Evolutionary conservation across 2,113 vertebrate genomes (phyloP).

Genomic region (Coreoperca whiteheadi): DNA sequence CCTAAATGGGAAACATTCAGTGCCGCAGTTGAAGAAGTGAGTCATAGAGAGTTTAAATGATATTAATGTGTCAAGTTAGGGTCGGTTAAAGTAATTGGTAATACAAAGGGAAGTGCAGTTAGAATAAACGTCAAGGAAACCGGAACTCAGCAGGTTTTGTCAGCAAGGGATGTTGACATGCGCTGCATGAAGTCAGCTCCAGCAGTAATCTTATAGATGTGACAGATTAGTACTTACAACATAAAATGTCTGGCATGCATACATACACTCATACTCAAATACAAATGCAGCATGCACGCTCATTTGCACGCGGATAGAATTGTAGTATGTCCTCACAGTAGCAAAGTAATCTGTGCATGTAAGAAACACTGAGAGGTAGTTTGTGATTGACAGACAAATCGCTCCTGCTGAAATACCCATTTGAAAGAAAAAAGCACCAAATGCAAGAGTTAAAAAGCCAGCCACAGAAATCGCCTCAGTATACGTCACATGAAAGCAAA

Average conservation of each 20-base stretch:
- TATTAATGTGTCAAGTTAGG: slow-evolving; percentile 59
- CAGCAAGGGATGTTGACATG: slow-evolving; percentile 60
- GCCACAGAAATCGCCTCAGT: slow-evolving; percentile 61
- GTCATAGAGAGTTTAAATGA: slow-evolving; percentile 52
- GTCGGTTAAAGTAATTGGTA: slow-evolving; percentile 61
- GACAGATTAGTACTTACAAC: slow-evolving; percentile 59
- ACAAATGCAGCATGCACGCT: not conserved
- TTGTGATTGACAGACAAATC: slow-evolving; percentile 78
- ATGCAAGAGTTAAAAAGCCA: slow-evolving; percentile 71
- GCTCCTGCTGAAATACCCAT: slow-evolving; percentile 51
- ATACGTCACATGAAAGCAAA: slow-evolving; percentile 71
- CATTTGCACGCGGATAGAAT: not conserved
- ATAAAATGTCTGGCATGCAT: slow-evolving; percentile 36
- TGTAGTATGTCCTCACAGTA: slow-evolving; percentile 29
- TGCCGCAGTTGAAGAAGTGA: slow-evolving; percentile 14
- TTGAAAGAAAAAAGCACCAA: slow-evolving; percentile 67
- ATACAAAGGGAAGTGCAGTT: slow-evolving; percentile 47
- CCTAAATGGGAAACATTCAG: slow-evolving; percentile 10
- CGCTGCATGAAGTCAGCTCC: slow-evolving; percentile 40
- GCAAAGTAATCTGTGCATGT: slow-evolving; percentile 41
- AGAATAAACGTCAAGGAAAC: slow-evolving; percentile 54
- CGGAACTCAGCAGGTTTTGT: slow-evolving; percentile 63
- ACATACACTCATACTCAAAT: not conserved
- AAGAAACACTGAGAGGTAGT: slow-evolving; percentile 39
- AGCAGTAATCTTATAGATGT: slow-evolving; percentile 60